Evolutionary conservation across 2,113 vertebrate genomes (phyloP).

Genomic region (Phrynocephalus versicolor): DNA sequence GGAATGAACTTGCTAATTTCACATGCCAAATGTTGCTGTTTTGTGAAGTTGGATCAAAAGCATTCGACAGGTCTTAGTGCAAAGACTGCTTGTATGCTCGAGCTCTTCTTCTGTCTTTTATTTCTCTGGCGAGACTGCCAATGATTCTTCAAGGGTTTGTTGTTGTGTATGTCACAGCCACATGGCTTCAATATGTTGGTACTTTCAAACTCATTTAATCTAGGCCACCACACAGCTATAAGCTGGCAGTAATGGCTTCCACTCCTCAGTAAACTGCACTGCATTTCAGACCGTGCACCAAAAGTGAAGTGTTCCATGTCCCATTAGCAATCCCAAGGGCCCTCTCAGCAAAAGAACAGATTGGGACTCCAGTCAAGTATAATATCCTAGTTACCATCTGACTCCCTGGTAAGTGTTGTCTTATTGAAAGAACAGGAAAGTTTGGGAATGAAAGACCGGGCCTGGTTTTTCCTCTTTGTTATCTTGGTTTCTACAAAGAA

Average conservation of each 20-base stretch:
- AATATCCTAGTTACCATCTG: conserved; percentile 24
- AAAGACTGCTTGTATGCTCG: not conserved
- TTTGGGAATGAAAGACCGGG: not conserved
- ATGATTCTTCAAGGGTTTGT: conserved; percentile 7
- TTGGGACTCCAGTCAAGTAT: conserved; percentile 29
- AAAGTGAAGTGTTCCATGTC: conserved; percentile 27
- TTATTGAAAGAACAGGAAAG: conserved; percentile 9
- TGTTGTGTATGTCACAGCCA: conserved; percentile 12
- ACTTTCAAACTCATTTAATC: conserved; percentile 25
- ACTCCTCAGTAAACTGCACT: conserved; percentile 20
- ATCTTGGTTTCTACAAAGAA: too few relatives aligned
- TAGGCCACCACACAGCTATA: conserved; percentile 16
- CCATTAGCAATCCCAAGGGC: conserved; percentile 10
- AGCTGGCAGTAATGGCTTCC: not conserved
- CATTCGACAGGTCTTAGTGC: not conserved
- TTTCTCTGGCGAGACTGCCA: not conserved
- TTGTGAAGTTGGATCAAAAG: not conserved
- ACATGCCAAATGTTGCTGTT: not conserved
- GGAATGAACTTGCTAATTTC: not conserved
- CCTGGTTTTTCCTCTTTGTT: not conserved
- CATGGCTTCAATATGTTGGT: conserved; percentile 33
- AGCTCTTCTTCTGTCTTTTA: conserved; percentile 4
- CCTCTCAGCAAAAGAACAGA: conserved; percentile 2
- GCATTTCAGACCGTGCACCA: not conserved
- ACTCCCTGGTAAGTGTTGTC: conserved; percentile 31